Base-by-base conservation (phyloP, 2,797 vertebrate species). In the Kryptolebias ocellatus region DNA sequence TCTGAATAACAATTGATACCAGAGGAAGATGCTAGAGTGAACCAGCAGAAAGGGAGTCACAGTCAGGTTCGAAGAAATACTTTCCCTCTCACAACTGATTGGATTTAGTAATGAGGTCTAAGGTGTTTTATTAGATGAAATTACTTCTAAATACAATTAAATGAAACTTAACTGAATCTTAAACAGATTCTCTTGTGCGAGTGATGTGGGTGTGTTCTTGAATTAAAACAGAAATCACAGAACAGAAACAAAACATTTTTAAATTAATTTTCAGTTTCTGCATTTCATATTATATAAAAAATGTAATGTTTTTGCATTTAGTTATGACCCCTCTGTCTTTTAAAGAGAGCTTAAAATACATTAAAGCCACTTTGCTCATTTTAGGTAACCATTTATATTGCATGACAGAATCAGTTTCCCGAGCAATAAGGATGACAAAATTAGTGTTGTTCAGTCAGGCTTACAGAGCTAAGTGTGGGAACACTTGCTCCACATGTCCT, bases 401-500 rank as follows among this genome's bases (percentile, higher is more conserved):
- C 79, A 78, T 76, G 83, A 82, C 78, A 88, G 80, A 83, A 80
- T 67, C 75, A 67, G 34, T 78, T 83, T 81, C 60, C 78, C 28
- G 65, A 72, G 78, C 85, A 81, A 76, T 72, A 69, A 70, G 55
- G 61, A 75, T 67, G 83, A 82, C 82, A 80, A 89, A 89, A 86
- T 85, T 58, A 85, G 87, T 84, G 80, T 70, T 55, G 81, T 80
- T 79, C 83, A 84, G 78, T 87, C 82, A 73, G 83, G 85, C 89
- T 87, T 83, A 76, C 77, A 76, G 64, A 85, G 82, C 86, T 85
- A 88, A 92, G 86, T 91, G 90, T 85, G 85, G 82, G 76, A 93
- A 85, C 83, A 78, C 85, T 92, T 88, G 84, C 85, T 89, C 93
- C 91, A 78, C 78, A 67, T 93, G 93, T 93, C 72, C 91, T 86